Percentiles rank a stretch among this genome's conserved stretches.
Evolutionary conservation across 2,113 vertebrate genomes (phyloP).

Genomic region (Leptosomus discolor): DNA sequence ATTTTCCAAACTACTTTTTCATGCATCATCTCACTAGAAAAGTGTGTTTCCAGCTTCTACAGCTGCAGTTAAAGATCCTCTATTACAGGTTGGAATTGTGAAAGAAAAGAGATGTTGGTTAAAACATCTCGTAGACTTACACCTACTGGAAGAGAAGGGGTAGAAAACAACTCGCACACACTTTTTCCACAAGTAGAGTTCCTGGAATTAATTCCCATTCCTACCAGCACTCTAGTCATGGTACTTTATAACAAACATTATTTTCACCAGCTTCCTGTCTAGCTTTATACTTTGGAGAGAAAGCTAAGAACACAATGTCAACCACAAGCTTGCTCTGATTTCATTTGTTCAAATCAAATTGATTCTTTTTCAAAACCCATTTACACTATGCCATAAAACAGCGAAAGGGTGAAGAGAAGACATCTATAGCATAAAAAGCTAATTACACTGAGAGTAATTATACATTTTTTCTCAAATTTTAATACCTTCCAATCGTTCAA

Average conservation of each 20-base stretch:
- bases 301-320: background rate
- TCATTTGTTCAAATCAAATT: background rate
- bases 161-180: background rate
- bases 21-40: background rate
- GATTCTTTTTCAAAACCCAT: background rate
- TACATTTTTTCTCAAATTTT: background rate
- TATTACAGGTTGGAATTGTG: background rate
- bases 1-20: background rate
- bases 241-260: background rate
- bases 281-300: background rate
- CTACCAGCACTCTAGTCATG: background rate
- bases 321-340: background rate
- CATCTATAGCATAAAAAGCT: background rate
- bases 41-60: background rate
- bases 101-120: background rate
- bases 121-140: background rate
- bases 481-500: slow-evolving; percentile 60
- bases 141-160: background rate
- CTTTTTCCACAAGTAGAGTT: background rate
- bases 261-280: background rate
- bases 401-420: background rate
- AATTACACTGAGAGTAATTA: background rate
- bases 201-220: background rate
- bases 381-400: background rate
- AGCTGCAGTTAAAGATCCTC: background rate